Base-by-base conservation (phyloP, 92 coral and sea anemone genomes). In the Porites lobata region DNA sequence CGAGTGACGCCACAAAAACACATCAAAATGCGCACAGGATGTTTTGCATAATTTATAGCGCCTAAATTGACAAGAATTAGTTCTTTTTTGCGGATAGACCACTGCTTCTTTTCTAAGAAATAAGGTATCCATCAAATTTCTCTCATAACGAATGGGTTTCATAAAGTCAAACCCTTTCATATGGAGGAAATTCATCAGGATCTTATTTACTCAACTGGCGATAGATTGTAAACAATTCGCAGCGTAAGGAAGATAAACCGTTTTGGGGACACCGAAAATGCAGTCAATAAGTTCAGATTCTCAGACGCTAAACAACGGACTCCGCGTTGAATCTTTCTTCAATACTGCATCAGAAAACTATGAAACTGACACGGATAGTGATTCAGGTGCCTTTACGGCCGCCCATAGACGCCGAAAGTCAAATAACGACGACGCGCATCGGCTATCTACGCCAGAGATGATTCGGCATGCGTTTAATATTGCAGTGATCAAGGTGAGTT, bases 401-500 rank as follows among this genome's bases (percentile, higher is more conserved):
- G 22, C 71, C 10, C 78, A 80, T 18, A 86, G 61, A 0, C 75
- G 65, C 12, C 24, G 65, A 78, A 75, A 63, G 62, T 73, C 87
- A 14, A 84, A 63, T 71, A 50, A 19, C 73, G 87, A 84, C 8
- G 72, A 65, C n/a, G 77, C 65, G 0, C 61, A 69, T 21, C 92
- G 96, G 3, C 59, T 90, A n/a, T 93, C 96, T 0, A 93, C 96
- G 5, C 96, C 96, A 3, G 96, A 93, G 43, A 82, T 93, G 26
- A 76, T 93, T 51, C 86, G 96, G 24, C 93, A 93, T 65, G 95
- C 93, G 47, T 77, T 87, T 32, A 90, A 82, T 43, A 76, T 93
- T 63, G 93, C 89, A 2, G 91, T 70, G n/a, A 90, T 93, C 10
- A 93, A 93, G 96, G 96, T 93, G 74, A 29, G 62, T 17, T 22